Evolutionary conservation across 2,113 vertebrate species (phyloP).

Genomic region (Gracilinanus agilis): DNA sequence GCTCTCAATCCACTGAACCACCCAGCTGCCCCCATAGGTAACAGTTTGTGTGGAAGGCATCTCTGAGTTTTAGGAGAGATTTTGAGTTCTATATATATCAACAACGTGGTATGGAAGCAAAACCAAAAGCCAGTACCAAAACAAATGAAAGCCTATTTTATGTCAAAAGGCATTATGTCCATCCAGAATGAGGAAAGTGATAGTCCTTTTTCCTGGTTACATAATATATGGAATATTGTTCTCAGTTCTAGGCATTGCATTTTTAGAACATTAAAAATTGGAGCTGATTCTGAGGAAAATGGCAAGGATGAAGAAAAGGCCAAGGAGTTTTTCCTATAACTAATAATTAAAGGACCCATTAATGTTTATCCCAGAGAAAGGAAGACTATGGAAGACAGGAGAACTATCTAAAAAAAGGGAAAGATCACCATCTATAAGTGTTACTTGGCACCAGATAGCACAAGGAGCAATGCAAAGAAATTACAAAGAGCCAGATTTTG

Average conservation of each 20-base stretch:
- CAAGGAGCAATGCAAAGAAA: neutral
- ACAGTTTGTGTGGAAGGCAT: too few species aligned
- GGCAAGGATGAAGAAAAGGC: neutral
- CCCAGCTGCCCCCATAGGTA: too few species aligned
- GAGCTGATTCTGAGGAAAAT: neutral
- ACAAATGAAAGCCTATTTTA: too few species aligned
- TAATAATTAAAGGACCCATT: neutral
- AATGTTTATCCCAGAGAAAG: neutral
- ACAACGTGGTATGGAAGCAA: too few species aligned
- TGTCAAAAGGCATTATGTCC: neutral
- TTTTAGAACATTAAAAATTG: neutral
- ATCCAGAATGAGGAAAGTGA: neutral
- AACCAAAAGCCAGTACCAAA: too few species aligned
- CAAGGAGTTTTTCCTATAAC: neutral
- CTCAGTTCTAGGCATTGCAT: neutral
- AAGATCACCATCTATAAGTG: neutral
- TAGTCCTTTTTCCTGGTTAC: neutral
- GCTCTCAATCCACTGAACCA: too few species aligned
- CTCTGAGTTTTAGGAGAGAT: too few species aligned
- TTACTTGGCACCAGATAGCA: neutral
- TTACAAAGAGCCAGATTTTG: neutral
- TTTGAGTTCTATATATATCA: too few species aligned
- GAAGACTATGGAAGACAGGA: neutral
- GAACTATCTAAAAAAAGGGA: neutral
- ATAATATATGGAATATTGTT: neutral